Conservation (phyloP, 2,113 vertebrate species). For the Perca schrenkii region DNA sequence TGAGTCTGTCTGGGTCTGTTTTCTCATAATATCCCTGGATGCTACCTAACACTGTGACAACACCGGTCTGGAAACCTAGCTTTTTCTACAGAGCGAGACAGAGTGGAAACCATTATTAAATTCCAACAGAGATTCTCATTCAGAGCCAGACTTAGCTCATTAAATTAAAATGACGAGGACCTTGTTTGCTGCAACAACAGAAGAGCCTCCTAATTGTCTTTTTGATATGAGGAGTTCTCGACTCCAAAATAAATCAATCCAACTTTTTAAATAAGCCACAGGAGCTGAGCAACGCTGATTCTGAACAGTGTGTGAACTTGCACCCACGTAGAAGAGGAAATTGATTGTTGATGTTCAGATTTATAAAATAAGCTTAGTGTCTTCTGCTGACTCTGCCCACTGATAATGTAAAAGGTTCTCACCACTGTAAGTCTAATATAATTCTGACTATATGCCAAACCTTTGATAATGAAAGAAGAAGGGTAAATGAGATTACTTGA, state of each 20-base stretch:
- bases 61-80: conserved; percentile 49
- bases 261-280: conserved; percentile 67
- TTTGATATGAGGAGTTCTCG: conserved; percentile 64
- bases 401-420: background rate
- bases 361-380: background rate
- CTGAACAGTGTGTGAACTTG: conserved; percentile 39
- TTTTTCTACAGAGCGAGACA: conserved; percentile 39
- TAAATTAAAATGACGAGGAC: conserved; percentile 75
- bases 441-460: background rate
- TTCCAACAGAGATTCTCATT: conserved; percentile 72
- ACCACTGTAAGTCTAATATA: background rate
- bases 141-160: conserved; percentile 71
- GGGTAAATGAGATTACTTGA: conserved; percentile 21
- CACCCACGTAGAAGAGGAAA: conserved; percentile 16
- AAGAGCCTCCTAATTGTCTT: conserved; percentile 76
- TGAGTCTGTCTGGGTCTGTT: conserved; percentile 74
- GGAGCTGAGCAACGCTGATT: conserved; percentile 46
- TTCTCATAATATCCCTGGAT: conserved; percentile 68
- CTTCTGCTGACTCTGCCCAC: conserved; percentile 1
- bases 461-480: background rate
- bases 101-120: conserved; percentile 73
- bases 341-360: conserved; percentile 47
- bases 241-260: conserved; percentile 78
- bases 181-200: conserved; percentile 80
- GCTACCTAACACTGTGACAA: conserved; percentile 80